Percentiles rank a stretch among this genome's conserved stretches.
phyloP scores from a whole-genome alignment of 2,113 vertebrate genomes.

The Pipra filicauda region DNA sequence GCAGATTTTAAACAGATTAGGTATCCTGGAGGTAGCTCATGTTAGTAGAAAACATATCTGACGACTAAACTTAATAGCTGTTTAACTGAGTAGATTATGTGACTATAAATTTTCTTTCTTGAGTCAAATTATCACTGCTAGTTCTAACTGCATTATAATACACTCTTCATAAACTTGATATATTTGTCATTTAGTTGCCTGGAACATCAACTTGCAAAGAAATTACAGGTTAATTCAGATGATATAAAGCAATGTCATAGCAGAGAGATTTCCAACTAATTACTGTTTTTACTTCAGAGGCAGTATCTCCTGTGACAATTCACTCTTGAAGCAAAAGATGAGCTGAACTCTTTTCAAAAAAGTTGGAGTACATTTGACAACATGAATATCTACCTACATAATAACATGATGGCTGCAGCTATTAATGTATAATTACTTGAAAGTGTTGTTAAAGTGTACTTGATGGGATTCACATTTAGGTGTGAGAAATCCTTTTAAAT shows the following conservation, averaged over 20 bases:
- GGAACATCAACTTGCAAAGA: neutral
- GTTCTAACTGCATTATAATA: neutral
- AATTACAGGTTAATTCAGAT: constrained; percentile 17
- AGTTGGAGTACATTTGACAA: neutral
- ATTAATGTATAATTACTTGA: constrained; percentile 19
- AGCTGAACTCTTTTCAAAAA: neutral
- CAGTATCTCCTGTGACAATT: neutral
- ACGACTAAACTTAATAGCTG: neutral
- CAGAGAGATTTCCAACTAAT: neutral
- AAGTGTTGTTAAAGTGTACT: neutral
- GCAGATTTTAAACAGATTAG: neutral
- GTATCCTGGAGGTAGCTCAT: neutral
- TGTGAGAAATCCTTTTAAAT: constrained; percentile 15
- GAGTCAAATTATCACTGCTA: neutral
- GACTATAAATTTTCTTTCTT: neutral
- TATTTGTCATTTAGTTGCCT: neutral
- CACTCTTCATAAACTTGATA: neutral
- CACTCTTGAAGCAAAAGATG: neutral
- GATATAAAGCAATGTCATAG: neutral
- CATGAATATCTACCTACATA: neutral
- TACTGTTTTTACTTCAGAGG: neutral
- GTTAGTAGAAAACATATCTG: neutral
- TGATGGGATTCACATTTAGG: neutral
- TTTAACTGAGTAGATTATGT: neutral
- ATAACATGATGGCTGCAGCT: neutral